Evolutionary conservation across 2,888 invertebrate species (phyloP).

Genomic region (Gandaritis pyraliata): DNA sequence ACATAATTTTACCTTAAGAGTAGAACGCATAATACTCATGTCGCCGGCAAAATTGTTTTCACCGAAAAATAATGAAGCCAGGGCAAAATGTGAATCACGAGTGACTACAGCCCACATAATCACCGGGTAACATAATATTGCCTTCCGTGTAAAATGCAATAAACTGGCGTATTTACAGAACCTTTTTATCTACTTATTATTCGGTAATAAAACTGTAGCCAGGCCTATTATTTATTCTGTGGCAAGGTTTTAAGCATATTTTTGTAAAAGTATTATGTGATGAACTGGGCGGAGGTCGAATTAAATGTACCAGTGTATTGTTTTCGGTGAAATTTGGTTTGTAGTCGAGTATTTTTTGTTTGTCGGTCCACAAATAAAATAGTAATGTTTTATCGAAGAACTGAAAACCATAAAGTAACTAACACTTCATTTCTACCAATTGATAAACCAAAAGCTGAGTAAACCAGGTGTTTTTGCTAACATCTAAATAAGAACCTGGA

Average conservation of each 20-base stretch:
- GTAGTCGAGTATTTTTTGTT: too few relatives aligned
- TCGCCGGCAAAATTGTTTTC: conserved; percentile 35
- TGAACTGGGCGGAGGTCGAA: conserved; percentile 30
- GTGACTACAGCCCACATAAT: conserved; percentile 64
- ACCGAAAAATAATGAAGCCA: conserved; percentile 48
- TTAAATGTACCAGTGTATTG: conserved; percentile 15
- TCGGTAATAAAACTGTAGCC: conserved; percentile 49
- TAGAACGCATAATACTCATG: conserved; percentile 17
- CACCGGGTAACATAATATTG: conserved; percentile 60
- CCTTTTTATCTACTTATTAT: conserved; percentile 45
- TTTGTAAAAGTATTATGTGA: conserved; percentile 38
- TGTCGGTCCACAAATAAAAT: too few relatives aligned
- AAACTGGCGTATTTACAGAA: conserved; percentile 49
- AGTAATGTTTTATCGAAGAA: too few relatives aligned
- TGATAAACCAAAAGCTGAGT: not conserved
- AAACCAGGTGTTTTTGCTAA: not conserved
- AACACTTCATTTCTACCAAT: too few relatives aligned
- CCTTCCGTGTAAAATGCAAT: conserved; percentile 58
- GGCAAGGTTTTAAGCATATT: conserved; percentile 44
- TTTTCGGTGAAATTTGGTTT: too few relatives aligned
- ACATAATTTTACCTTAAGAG: conserved; percentile 20
- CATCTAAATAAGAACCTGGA: conserved; percentile 10
- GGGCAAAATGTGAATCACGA: conserved; percentile 65
- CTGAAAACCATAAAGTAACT: too few relatives aligned
- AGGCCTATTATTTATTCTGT: conserved; percentile 34